phyloP scores from a whole-genome alignment of 2,113 vertebrate species.

The Ursus arctos region DNA sequence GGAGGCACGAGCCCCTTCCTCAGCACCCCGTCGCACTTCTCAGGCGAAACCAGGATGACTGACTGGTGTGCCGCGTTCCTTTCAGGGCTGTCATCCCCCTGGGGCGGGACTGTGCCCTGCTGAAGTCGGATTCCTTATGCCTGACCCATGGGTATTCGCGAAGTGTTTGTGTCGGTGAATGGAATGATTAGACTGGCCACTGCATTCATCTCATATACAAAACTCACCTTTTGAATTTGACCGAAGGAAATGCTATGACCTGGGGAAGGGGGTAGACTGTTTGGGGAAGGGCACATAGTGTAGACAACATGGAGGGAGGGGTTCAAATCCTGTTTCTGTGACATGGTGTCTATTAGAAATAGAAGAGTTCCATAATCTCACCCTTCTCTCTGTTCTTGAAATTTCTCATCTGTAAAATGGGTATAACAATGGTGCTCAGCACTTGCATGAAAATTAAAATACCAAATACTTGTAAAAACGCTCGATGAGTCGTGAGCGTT shows the following conservation, averaged over 20 bases:
- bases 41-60: background rate
- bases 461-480: background rate
- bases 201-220: background rate
- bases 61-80: too few species aligned
- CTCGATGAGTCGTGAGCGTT: background rate
- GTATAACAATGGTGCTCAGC: accelerated
- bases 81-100: background rate
- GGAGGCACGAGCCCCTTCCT: background rate
- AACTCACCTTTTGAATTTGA: background rate
- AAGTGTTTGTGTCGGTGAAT: background rate
- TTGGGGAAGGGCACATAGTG: background rate
- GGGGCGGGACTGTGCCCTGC: background rate
- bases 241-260: background rate
- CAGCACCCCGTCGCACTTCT: background rate
- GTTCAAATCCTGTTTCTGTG: background rate
- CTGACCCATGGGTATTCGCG: accelerated
- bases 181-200: background rate
- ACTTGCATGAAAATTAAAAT: background rate
- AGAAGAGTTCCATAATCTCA: background rate
- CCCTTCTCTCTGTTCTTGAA: background rate
- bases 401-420: background rate
- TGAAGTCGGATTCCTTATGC: background rate
- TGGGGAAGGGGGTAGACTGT: too few species aligned
- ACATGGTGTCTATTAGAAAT: background rate
- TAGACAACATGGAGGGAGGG: accelerated